Evolutionary conservation across 2,113 vertebrate species (phyloP).

Genomic region (Caranx ignobilis): DNA sequence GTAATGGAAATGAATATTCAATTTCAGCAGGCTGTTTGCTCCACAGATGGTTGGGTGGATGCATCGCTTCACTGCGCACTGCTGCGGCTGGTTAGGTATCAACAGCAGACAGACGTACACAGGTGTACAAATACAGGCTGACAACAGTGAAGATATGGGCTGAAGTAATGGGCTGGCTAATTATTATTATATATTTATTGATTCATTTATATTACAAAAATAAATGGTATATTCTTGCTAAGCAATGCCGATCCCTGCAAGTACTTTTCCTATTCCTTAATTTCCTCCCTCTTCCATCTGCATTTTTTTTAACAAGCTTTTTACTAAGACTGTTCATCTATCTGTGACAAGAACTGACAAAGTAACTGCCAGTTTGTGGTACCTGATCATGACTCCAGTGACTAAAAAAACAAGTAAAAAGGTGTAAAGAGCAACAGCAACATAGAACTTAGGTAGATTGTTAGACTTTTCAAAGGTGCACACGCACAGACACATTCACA

Average conservation of each 20-base stretch:
- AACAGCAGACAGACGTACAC: neutral
- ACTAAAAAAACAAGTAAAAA: neutral
- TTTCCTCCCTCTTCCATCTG: neutral
- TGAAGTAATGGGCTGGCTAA: neutral
- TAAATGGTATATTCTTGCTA: neutral
- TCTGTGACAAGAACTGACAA: neutral
- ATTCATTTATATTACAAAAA: neutral
- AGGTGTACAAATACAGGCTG: neutral
- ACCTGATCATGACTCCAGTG: too few species aligned
- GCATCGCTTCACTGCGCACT: neutral
- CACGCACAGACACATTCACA: neutral
- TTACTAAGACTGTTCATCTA: neutral
- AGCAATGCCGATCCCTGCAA: neutral
- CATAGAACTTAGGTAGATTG: neutral
- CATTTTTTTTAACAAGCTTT: neutral
- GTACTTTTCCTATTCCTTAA: neutral
- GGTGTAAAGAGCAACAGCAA: neutral
- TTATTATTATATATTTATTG: neutral
- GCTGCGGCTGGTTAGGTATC: neutral
- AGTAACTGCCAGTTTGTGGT: neutral
- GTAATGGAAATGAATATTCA: conserved; percentile 10
- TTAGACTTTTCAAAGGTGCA: neutral
- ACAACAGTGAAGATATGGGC: neutral
- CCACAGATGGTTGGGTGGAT: conserved; percentile 6
- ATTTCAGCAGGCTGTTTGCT: neutral